Evolutionary conservation across 2,888 invertebrate species (phyloP).

Genomic region (Nycteola revayana): DNA sequence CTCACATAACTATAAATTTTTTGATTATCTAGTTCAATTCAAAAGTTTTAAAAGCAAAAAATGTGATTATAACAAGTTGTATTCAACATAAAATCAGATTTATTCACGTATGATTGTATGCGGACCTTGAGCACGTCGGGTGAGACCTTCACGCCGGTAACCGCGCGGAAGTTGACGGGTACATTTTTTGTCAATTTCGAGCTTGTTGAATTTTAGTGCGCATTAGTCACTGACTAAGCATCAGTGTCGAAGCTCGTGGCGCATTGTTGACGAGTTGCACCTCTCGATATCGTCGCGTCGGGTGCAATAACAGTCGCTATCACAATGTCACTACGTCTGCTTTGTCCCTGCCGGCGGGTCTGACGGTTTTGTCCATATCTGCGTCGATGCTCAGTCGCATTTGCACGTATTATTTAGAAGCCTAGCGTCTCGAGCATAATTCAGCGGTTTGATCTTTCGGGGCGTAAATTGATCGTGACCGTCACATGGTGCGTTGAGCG

Average conservation of each 20-base stretch:
- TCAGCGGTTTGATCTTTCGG: conserved; percentile 38
- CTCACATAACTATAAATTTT: conserved; percentile 59
- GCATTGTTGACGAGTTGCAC: conserved; percentile 61
- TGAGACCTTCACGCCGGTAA: conserved; percentile 80
- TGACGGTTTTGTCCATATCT: conserved; percentile 53
- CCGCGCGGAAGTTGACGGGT: conserved; percentile 79
- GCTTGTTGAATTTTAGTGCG: conserved; percentile 72
- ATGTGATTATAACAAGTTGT: conserved; percentile 61
- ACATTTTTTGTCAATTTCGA: conserved; percentile 76
- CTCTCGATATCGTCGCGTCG: conserved; percentile 58
- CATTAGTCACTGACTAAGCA: conserved; percentile 74
- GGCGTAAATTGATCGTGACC: conserved; percentile 47
- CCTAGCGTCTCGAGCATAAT: conserved; percentile 39
- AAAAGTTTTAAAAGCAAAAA: conserved; percentile 55
- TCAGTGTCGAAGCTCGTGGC: conserved; percentile 56
- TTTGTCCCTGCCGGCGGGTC: conserved; percentile 53
- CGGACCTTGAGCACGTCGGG: conserved; percentile 76
- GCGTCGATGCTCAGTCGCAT: conserved; percentile 38
- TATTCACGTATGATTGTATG: conserved; percentile 78
- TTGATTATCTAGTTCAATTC: conserved; percentile 58
- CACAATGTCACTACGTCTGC: conserved; percentile 74
- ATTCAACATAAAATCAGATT: conserved; percentile 72
- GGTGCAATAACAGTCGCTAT: conserved; percentile 73
- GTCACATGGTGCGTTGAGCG: conserved; percentile 36
- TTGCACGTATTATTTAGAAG: conserved; percentile 44